Conservation (phyloP, 2,113 vertebrate genomes). For the Pogona vitticeps region DNA sequence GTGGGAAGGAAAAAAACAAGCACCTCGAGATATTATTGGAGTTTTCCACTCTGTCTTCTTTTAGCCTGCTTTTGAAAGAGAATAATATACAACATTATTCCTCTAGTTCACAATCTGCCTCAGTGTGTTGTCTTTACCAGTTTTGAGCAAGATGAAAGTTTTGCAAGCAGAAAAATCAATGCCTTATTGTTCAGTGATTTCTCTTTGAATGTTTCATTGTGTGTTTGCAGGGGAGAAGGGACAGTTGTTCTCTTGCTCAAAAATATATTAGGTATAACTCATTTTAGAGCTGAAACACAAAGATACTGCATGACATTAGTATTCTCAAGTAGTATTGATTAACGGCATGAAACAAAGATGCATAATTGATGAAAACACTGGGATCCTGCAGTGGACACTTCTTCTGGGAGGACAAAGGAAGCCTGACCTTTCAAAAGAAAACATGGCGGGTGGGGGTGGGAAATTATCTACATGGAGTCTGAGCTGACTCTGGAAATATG, state of each 20-base stretch:
- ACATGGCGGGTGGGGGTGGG: slow-evolving; percentile 35
- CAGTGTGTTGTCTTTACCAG: slow-evolving; percentile 22
- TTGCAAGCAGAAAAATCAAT: slow-evolving; percentile 65
- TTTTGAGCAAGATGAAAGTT: slow-evolving; percentile 56
- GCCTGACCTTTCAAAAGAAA: slow-evolving; percentile 60
- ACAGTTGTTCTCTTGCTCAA: slow-evolving; percentile 59
- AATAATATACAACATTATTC: slow-evolving; percentile 26
- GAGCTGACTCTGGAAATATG: slow-evolving; percentile 52
- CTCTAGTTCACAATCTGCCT: slow-evolving; percentile 42
- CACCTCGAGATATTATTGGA: slow-evolving; percentile 22
- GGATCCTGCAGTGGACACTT: slow-evolving; percentile 45
- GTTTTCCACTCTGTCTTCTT: neutral
- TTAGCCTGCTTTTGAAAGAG: slow-evolving; percentile 36
- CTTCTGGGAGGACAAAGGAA: slow-evolving; percentile 58
- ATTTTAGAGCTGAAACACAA: slow-evolving; percentile 56
- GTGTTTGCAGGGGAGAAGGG: slow-evolving; percentile 36
- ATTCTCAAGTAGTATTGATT: slow-evolving; percentile 65
- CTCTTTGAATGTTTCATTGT: slow-evolving; percentile 58
- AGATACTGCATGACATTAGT: slow-evolving; percentile 59
- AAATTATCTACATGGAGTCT: slow-evolving; percentile 57
- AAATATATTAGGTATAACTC: slow-evolving; percentile 67
- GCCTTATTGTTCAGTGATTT: slow-evolving; percentile 57
- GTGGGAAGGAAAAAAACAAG: slow-evolving; percentile 20
- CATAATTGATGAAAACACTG: slow-evolving; percentile 70
- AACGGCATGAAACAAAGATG: slow-evolving; percentile 69